Percentiles rank a stretch among this genome's conserved stretches.
Evolutionary conservation across 2,888 invertebrate genomes (phyloP).

Genomic region (Rotaria socialis): DNA sequence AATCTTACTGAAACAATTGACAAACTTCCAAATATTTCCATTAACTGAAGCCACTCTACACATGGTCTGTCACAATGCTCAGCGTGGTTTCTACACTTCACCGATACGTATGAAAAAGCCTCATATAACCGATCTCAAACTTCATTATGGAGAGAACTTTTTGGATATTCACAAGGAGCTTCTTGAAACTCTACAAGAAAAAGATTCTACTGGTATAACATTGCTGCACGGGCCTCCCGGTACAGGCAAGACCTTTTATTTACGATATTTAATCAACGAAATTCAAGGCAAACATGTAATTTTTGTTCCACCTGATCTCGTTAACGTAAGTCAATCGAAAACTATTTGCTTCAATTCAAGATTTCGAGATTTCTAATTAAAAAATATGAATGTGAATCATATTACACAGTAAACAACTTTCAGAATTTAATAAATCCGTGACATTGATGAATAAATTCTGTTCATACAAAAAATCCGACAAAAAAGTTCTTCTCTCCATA

Average conservation of each 20-base stretch:
- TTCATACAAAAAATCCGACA: too few species aligned
- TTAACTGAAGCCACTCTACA: not conserved
- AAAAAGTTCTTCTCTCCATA: too few species aligned
- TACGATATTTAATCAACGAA: conserved; percentile 15
- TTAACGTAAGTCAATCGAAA: not conserved
- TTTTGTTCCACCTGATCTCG: not conserved
- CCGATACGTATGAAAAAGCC: not conserved
- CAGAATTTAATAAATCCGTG: too few species aligned
- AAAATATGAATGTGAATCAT: too few species aligned
- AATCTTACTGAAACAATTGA: not conserved
- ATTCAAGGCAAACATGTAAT: not conserved
- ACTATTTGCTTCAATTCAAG: not conserved
- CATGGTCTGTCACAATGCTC: not conserved
- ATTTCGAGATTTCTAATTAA: too few species aligned
- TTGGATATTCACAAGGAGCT: not conserved
- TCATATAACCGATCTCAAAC: not conserved
- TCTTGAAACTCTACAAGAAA: not conserved
- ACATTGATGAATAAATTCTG: too few species aligned
- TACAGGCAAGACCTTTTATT: not conserved
- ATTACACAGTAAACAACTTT: too few species aligned
- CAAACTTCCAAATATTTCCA: not conserved
- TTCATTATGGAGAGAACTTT: not conserved
- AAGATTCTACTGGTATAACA: not conserved
- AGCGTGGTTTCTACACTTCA: not conserved
- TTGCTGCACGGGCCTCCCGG: not conserved